These are phyloP conservation scores for Rhinogobius similis DNA, from an alignment of 2,113 vertebrate species.

Conservation along the genomic window DNA sequence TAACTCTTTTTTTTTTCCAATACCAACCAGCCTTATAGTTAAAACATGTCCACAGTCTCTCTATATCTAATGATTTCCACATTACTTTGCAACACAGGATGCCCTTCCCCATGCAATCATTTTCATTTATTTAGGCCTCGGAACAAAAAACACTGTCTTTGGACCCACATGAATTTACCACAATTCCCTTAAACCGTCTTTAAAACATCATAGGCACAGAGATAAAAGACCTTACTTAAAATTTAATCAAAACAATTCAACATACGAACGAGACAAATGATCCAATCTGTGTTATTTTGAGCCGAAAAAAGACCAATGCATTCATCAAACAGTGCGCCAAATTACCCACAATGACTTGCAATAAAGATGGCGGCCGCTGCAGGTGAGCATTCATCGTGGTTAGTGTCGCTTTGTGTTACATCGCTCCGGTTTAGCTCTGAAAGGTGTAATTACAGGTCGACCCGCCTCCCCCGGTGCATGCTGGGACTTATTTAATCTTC, in stretches of 20 bases:
- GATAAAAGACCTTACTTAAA: neutral
- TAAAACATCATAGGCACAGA: neutral
- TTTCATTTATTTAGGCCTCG: neutral
- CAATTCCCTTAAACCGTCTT: neutral
- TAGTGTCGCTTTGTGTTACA: neutral
- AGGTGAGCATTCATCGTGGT: slow-evolving; percentile 33
- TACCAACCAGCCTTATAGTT: no score
- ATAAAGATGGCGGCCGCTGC: slow-evolving; percentile 21
- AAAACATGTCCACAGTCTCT: neutral
- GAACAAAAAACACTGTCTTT: neutral
- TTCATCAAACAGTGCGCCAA: slow-evolving; percentile 40
- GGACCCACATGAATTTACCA: neutral
- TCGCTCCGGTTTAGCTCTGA: slow-evolving; percentile 18
- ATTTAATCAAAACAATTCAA: slow-evolving; percentile 4
- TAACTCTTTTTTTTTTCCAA: no score
- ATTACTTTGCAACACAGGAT: neutral
- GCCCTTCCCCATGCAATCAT: neutral
- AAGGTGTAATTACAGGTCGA: slow-evolving; percentile 44
- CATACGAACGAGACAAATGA: neutral
- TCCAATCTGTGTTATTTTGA: neutral
- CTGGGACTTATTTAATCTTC: slow-evolving; percentile 34
- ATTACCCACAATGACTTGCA: slow-evolving; percentile 41
- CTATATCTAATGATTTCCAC: neutral
- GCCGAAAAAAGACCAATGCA: slow-evolving; percentile 24
- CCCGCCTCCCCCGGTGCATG: slow-evolving; percentile 24